Evolutionary conservation across 2,113 vertebrate species (phyloP).

Genomic region (Pithys albifrons): DNA sequence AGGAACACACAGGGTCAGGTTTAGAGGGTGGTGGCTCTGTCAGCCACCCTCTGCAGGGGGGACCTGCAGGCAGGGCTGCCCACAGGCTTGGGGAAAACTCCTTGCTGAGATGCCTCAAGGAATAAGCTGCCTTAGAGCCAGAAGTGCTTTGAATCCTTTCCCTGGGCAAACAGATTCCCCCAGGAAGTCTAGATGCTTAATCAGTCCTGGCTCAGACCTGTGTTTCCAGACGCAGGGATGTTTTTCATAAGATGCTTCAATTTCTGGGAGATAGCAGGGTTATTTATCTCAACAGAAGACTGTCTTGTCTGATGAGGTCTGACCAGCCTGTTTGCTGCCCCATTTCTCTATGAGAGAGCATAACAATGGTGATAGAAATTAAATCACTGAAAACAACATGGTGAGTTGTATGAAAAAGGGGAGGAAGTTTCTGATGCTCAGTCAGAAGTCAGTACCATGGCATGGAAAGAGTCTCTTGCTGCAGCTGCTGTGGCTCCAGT

Average conservation of each 20-base stretch:
- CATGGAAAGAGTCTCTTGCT: not conserved
- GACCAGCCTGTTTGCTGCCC: not conserved
- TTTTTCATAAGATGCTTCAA: not conserved
- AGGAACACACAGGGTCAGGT: too few species aligned
- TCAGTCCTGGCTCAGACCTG: not conserved
- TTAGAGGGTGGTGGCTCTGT: not conserved
- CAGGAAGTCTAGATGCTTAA: not conserved
- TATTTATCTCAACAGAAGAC: not conserved
- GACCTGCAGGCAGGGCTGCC: not conserved
- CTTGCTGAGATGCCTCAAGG: fast-evolving
- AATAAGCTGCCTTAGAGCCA: not conserved
- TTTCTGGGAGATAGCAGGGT: not conserved
- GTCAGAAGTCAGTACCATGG: not conserved
- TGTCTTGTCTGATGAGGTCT: not conserved
- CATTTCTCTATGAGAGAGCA: not conserved
- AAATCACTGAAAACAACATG: not conserved
- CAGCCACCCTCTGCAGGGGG: not conserved
- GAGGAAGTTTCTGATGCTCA: not conserved
- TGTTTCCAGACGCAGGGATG: not conserved
- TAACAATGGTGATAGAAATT: not conserved
- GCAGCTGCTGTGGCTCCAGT: not conserved
- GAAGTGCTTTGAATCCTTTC: not conserved
- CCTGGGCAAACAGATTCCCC: not conserved
- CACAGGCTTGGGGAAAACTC: not conserved
- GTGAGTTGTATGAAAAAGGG: not conserved